Evolutionary conservation across 2,113 vertebrate species (phyloP).

Genomic region (Columba livia): DNA sequence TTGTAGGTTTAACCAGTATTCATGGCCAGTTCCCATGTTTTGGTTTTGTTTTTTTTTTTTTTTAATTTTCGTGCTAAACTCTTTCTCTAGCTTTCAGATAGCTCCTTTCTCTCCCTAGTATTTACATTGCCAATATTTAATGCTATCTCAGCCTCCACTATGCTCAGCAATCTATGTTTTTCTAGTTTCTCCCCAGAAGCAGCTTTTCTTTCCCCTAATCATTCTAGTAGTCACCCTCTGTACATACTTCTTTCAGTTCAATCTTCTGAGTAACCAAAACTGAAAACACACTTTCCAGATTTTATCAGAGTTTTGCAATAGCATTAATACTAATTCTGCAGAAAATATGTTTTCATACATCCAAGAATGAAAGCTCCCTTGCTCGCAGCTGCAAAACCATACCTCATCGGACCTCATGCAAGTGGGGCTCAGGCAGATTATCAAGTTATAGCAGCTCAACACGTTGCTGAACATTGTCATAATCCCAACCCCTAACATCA

Average conservation of each 20-base stretch:
- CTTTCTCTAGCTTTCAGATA: background rate
- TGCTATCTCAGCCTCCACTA: background rate
- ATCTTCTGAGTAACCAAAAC: background rate
- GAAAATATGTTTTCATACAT: background rate
- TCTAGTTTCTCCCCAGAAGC: background rate
- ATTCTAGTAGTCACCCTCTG: background rate
- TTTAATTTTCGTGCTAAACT: background rate
- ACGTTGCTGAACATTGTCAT: background rate
- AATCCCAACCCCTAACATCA: background rate
- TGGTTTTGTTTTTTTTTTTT: background rate
- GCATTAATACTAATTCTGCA: background rate
- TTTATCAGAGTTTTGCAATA: background rate
- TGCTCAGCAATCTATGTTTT: background rate
- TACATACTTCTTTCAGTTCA: background rate
- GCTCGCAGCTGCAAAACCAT: background rate
- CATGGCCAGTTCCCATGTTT: background rate
- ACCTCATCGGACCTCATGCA: background rate
- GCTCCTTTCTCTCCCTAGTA: background rate
- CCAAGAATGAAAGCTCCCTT: background rate
- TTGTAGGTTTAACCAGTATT: background rate
- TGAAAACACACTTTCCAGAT: background rate
- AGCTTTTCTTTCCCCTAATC: background rate
- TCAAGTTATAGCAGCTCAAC: background rate
- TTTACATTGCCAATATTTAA: background rate
- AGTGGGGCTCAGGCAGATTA: background rate